Base-by-base conservation (phyloP, 2,797 vertebrate species). In the Eremophila alpestris region DNA sequence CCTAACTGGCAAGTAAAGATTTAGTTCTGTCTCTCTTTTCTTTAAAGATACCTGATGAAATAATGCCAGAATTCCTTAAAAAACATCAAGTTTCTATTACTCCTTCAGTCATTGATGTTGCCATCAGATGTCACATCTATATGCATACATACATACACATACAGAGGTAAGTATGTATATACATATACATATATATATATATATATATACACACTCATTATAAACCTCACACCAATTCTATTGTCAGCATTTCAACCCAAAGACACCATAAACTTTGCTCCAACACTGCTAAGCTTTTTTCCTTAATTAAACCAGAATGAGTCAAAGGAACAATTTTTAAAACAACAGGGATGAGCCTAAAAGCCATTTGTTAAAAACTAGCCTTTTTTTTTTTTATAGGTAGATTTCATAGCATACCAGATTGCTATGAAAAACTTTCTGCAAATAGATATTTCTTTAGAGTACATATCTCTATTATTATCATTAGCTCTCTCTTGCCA, bases 401-500 rank as follows among this genome's bases (percentile, higher is more conserved):
- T 34, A 83, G 23, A 5, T 64, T 90, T 86, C 51, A 40, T 70
- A 59, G 40, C 64, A 88, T 70, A 59, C 43, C 64, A 88, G 45
- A 70, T 26, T 83, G 46, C 67, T 86, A 41, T 10, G 22, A 70
- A 64, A 60, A 83, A 30, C 21, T 54, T 84, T 36, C 65, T 46
- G 49, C 11, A 79, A 80, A 75, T 27, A 65, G 11, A 7, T 30
- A 17, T 64, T 43, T 65, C 79, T 80, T 89, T 32, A 85, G 64
- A 82, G 45, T 29, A 73, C n/a, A 52, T 60, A 67, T 10, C 13
- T 80, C 71, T 77, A 23, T 43, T 80, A 70, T 63, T 91, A 79
- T 63, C 62, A 68, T 83, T 74, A 85, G 22, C 16, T 64, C 13
- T 36, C 43, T 83, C 58, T 74, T 92, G 49, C 49, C 71, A 89